Evolutionary conservation across 1,140 invertebrate genomes (phyloP).

Genomic region (Artemia franciscana): DNA sequence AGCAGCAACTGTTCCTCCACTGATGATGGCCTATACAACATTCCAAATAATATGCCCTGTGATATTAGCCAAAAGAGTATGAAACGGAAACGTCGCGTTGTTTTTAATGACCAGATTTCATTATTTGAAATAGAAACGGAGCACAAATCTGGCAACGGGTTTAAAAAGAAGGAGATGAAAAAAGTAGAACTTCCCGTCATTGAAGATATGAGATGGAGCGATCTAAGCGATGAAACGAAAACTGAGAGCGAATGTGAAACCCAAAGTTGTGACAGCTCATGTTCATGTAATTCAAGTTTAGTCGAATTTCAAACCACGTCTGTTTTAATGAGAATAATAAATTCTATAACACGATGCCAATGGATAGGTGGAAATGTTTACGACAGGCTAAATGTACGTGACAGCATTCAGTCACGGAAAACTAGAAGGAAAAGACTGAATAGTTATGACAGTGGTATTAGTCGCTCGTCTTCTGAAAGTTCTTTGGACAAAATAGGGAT

Average conservation of each 20-base stretch:
- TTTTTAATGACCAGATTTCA: neutral
- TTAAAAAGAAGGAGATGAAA: neutral
- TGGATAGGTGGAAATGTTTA: neutral
- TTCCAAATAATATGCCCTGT: neutral
- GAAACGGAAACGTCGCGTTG: neutral
- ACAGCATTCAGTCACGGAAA: neutral
- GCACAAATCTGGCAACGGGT: neutral
- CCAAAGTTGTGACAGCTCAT: neutral
- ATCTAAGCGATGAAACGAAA: neutral
- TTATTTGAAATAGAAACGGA: slow-evolving; percentile 4
- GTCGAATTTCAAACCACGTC: neutral
- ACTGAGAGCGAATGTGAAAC: neutral
- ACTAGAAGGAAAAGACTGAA: neutral
- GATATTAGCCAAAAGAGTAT: neutral
- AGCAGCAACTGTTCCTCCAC: neutral
- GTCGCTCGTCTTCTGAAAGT: neutral
- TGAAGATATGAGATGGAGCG: neutral
- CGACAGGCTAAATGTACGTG: neutral
- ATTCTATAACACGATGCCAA: neutral
- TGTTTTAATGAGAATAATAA: neutral
- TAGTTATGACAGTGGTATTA: slow-evolving; percentile 1
- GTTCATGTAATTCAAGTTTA: neutral
- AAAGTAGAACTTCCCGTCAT: neutral
- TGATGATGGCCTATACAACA: neutral
- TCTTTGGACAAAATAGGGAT: neutral